These are phyloP conservation scores for Arrhopalites spinosus DNA, from an alignment of 2,888 invertebrate genomes.

Conservation along the genomic window DNA sequence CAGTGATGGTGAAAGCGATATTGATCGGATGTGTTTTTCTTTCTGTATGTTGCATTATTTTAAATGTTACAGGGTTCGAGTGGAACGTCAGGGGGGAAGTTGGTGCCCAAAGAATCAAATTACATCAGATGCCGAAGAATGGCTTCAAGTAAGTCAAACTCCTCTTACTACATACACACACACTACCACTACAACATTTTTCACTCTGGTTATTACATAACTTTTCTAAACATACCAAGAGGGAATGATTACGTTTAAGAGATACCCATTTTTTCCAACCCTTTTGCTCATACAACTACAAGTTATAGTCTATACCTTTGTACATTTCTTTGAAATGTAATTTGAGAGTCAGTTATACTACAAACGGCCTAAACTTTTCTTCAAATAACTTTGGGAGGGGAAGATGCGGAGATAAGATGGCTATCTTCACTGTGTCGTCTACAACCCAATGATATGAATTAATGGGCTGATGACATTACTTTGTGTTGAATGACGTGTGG, in stretches of 20 bases:
- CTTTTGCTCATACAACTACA: not conserved
- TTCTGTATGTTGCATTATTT: constrained; percentile 7
- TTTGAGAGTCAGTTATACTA: not conserved
- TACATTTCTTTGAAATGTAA: not conserved
- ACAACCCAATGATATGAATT: constrained; percentile 42
- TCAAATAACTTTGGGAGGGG: not conserved
- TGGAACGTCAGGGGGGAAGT: constrained; percentile 83
- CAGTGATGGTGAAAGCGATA: constrained; percentile 52
- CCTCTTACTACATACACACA: not conserved
- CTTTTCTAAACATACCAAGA: too few relatives aligned
- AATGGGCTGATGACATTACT: constrained; percentile 44
- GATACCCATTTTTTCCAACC: not conserved
- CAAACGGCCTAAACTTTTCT: constrained; percentile 7
- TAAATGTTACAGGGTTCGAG: constrained; percentile 70
- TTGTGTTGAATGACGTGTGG: constrained; percentile 42
- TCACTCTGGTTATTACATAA: too few relatives aligned
- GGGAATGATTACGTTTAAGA: not conserved
- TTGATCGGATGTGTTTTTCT: constrained; percentile 56
- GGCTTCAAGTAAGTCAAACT: constrained; percentile 63
- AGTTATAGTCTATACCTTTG: not conserved
- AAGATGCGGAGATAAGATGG: constrained; percentile 21
- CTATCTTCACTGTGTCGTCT: constrained; percentile 18
- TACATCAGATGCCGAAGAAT: constrained; percentile 75
- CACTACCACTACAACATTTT: not conserved
- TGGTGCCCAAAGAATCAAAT: constrained; percentile 89